Evolutionary conservation across 2,888 invertebrate species (phyloP).

Genomic region (Meteorus colon): DNA sequence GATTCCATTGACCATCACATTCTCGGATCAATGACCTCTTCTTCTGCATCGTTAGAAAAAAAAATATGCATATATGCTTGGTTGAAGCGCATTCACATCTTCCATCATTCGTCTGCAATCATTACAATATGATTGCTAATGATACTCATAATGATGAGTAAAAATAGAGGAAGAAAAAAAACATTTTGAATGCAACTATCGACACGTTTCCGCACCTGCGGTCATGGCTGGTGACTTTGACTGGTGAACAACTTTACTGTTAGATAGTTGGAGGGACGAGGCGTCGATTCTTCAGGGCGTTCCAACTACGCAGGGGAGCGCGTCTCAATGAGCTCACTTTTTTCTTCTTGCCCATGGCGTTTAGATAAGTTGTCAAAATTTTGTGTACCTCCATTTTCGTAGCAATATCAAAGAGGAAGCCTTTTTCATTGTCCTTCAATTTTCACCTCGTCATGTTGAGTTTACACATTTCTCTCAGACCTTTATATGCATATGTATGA

Average conservation of each 20-base stretch:
- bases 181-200: conserved; percentile 43
- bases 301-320: conserved; percentile 37
- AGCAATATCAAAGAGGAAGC: too few relatives aligned
- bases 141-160: conserved; percentile 5
- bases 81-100: conserved; percentile 5
- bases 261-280: conserved; percentile 22
- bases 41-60: background rate
- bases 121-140: conserved; percentile 3
- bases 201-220: conserved; percentile 43
- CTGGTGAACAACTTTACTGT: conserved; percentile 43
- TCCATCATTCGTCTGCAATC: conserved; percentile 14
- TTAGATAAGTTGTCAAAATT: conserved; percentile 6
- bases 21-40: conserved; percentile 36
- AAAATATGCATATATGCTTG: background rate
- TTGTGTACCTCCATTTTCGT: too few relatives aligned
- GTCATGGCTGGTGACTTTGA: conserved; percentile 44
- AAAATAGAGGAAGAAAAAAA: conserved; percentile 10
- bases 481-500: conserved; percentile 5
- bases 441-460: background rate
- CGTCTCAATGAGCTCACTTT: conserved; percentile 26
- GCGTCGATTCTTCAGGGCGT: conserved; percentile 30
- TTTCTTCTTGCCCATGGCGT: conserved; percentile 10
- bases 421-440: background rate
- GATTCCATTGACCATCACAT: conserved; percentile 23
- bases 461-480: conserved; percentile 19